Percentiles rank a stretch among this genome's conserved stretches.
Evolutionary conservation across 1,140 invertebrate species (phyloP).

Genomic region (Neodiprion fabricii): DNA sequence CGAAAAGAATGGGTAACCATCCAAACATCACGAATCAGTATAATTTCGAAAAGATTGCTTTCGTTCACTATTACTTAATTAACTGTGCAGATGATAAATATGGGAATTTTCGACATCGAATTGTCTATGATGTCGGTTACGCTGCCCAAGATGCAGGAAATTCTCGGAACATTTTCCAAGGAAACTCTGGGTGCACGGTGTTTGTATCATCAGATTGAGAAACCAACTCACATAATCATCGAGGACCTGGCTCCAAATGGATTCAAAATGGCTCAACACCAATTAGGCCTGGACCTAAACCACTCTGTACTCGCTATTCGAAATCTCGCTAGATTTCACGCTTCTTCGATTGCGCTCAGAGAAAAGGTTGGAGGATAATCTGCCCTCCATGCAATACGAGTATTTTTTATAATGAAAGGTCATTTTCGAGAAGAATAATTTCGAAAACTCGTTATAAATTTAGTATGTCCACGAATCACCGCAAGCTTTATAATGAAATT

Average conservation of each 20-base stretch:
- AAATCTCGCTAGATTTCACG: slow-evolving; percentile 63
- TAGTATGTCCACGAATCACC: too few species aligned
- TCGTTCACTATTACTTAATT: too few species aligned
- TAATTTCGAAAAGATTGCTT: too few species aligned
- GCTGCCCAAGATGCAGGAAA: not conserved
- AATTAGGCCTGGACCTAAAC: slow-evolving; percentile 54
- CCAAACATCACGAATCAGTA: too few species aligned
- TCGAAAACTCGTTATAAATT: too few species aligned
- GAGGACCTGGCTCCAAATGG: slow-evolving; percentile 54
- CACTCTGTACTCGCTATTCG: slow-evolving; percentile 53
- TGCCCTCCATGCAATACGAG: not conserved
- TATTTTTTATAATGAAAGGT: too few species aligned
- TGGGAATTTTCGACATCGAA: slow-evolving; percentile 24
- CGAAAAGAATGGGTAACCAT: not conserved
- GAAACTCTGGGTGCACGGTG: slow-evolving; percentile 39
- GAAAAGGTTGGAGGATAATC: slow-evolving; percentile 52
- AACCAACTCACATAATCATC: slow-evolving; percentile 52
- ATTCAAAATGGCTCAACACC: slow-evolving; percentile 56
- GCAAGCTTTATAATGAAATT: too few species aligned
- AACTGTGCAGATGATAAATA: not conserved
- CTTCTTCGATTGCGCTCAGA: slow-evolving; percentile 55
- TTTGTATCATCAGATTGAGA: slow-evolving; percentile 43
- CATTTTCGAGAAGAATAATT: too few species aligned
- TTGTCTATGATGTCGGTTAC: slow-evolving; percentile 7
- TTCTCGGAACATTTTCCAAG: not conserved